Percentiles rank a stretch among this genome's conserved stretches.
phyloP scores from a whole-genome alignment of 2,888 invertebrate genomes.

The Clitarchus hookeri region DNA sequence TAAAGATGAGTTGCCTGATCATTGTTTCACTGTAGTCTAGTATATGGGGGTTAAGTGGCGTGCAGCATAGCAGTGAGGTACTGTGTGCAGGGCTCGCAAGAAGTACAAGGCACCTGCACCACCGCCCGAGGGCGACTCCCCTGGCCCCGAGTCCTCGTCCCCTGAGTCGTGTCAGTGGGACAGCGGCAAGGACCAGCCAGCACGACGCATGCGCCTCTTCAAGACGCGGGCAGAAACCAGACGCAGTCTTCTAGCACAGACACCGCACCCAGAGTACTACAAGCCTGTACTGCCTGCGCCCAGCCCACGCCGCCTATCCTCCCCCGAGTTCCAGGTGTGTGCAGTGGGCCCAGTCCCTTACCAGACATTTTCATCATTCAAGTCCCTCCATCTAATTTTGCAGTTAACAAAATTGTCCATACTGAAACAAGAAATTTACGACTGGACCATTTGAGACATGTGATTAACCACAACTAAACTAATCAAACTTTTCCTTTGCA shows the following conservation, averaged over 20 bases:
- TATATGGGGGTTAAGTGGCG: too few species aligned
- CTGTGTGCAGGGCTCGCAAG: slow-evolving; percentile 63
- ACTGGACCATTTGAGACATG: too few species aligned
- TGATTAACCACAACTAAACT: too few species aligned
- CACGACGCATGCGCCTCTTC: slow-evolving; percentile 68
- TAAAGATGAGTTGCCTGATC: too few species aligned
- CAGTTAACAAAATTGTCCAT: too few species aligned
- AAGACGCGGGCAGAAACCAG: slow-evolving; percentile 73
- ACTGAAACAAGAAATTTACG: too few species aligned
- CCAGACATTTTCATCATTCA: too few species aligned
- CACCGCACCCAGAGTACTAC: neutral
- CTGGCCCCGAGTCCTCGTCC: slow-evolving; percentile 60
- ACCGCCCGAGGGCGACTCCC: slow-evolving; percentile 51
- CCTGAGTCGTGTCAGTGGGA: slow-evolving; percentile 61
- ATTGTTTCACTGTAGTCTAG: too few species aligned
- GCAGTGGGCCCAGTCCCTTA: too few species aligned
- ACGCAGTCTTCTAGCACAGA: slow-evolving; percentile 36
- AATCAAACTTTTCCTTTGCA: too few species aligned
- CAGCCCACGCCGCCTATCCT: slow-evolving; percentile 55
- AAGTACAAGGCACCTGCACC: slow-evolving; percentile 79
- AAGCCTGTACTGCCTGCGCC: slow-evolving; percentile 25
- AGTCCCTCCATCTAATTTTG: too few species aligned
- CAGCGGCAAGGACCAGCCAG: slow-evolving; percentile 48
- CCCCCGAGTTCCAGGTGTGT: slow-evolving; percentile 58
- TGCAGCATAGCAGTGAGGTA: neutral